phyloP scores from a whole-genome alignment of 2,888 invertebrate species.

The Cerceris rybyensis region DNA sequence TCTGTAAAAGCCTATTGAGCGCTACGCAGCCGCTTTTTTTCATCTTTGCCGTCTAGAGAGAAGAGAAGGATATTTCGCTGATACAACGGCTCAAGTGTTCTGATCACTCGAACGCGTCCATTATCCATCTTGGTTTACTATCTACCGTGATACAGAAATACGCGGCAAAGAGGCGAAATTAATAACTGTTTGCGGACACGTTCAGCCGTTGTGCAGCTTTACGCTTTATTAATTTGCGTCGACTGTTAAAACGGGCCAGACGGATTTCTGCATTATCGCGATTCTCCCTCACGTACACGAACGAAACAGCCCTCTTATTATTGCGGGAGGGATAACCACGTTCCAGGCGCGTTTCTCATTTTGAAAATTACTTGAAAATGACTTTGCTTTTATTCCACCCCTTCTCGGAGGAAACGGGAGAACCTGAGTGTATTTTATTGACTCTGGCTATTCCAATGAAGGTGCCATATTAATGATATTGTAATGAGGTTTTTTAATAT shows the following conservation, averaged over 20 bases:
- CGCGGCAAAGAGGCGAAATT: slow-evolving; percentile 61
- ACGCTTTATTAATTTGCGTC: slow-evolving; percentile 64
- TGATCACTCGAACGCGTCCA: slow-evolving; percentile 62
- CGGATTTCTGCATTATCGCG: slow-evolving; percentile 38
- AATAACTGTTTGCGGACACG: slow-evolving; percentile 67
- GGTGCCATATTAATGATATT: too few species aligned
- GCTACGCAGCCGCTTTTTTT: background rate
- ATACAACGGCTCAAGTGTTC: slow-evolving; percentile 54
- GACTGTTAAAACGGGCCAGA: slow-evolving; percentile 25
- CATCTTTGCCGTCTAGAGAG: background rate
- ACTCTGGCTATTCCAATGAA: too few species aligned
- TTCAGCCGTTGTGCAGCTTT: slow-evolving; percentile 46
- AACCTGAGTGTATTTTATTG: too few species aligned
- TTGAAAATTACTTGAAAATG: too few species aligned
- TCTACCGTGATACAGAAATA: slow-evolving; percentile 31
- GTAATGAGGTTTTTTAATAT: too few species aligned
- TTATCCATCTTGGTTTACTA: slow-evolving; percentile 56
- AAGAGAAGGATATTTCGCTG: slow-evolving; percentile 51
- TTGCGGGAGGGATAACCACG: background rate
- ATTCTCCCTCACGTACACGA: slow-evolving; percentile 8
- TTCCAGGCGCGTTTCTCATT: background rate
- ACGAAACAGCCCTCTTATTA: background rate
- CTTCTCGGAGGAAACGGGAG: too few species aligned
- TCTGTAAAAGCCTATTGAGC: slow-evolving; percentile 11
- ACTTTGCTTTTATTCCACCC: too few species aligned